Evolutionary conservation across 2,888 invertebrate species (phyloP).

Genomic region (Ophonus ardosiacus): DNA sequence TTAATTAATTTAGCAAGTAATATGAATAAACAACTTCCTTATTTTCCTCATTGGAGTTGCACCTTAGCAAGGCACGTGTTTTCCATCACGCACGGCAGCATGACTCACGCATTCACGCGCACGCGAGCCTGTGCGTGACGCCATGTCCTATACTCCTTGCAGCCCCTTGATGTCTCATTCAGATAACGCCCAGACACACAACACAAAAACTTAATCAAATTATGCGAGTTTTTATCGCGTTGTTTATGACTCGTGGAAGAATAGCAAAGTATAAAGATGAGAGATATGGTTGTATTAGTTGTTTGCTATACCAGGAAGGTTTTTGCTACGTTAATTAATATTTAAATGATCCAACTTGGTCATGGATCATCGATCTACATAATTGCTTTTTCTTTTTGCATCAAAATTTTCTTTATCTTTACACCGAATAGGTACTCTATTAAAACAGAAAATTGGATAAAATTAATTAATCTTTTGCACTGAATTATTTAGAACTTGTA

Average conservation of each 20-base stretch:
- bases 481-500: too few relatives aligned
- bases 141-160: conserved; percentile 2
- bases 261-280: background rate
- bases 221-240: conserved; percentile 32
- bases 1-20: conserved; percentile 35
- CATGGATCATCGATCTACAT: background rate
- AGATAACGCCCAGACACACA: conserved; percentile 14
- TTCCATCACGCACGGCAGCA: background rate
- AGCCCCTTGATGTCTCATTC: conserved; percentile 21
- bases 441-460: too few relatives aligned
- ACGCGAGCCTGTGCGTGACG: conserved; percentile 24
- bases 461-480: too few relatives aligned
- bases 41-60: conserved; percentile 25
- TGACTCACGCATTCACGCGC: conserved; percentile 12
- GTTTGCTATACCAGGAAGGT: background rate
- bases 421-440: too few relatives aligned
- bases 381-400: background rate
- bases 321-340: background rate
- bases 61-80: conserved; percentile 9
- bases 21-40: conserved; percentile 37
- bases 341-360: background rate
- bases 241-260: conserved; percentile 20
- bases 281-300: background rate
- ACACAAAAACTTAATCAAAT: conserved; percentile 22
- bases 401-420: background rate